Percentiles rank a stretch among this genome's conserved stretches.
phyloP scores from a whole-genome alignment of 1,140 invertebrate species.

The Tetraneura akinire region DNA sequence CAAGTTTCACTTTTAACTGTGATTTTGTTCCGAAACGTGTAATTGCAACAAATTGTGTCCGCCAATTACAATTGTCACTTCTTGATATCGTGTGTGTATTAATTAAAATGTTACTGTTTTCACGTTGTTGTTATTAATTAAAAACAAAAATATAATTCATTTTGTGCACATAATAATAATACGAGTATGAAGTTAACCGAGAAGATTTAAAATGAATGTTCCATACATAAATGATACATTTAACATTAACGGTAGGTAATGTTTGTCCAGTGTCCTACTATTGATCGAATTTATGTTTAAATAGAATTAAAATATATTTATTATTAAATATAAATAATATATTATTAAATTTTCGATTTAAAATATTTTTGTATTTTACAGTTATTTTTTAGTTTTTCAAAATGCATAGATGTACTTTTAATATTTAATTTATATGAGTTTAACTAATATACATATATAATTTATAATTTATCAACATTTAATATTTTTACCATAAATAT shows the following conservation, averaged over 20 bases:
- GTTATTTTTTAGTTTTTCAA: no score
- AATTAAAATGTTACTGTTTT: neutral
- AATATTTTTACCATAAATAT: no score
- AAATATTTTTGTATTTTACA: no score
- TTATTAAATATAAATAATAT: no score
- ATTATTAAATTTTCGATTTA: no score
- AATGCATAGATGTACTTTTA: no score
- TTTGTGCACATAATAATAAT: neutral
- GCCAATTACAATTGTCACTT: neutral
- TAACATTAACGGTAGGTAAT: constrained; percentile 56
- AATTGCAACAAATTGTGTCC: neutral
- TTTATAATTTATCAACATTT: no score
- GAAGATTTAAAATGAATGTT: constrained; percentile 55
- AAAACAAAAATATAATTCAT: neutral
- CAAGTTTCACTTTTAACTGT: neutral
- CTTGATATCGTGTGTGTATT: neutral
- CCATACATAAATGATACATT: constrained; percentile 54
- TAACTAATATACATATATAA: no score
- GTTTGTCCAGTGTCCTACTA: no score
- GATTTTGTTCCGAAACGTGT: neutral
- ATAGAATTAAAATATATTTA: no score
- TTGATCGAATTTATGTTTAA: no score
- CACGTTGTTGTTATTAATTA: neutral
- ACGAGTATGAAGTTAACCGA: neutral
- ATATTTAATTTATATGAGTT: no score